Evolutionary conservation across 2,888 invertebrate species (phyloP).

Genomic region (Empis stercorea): DNA sequence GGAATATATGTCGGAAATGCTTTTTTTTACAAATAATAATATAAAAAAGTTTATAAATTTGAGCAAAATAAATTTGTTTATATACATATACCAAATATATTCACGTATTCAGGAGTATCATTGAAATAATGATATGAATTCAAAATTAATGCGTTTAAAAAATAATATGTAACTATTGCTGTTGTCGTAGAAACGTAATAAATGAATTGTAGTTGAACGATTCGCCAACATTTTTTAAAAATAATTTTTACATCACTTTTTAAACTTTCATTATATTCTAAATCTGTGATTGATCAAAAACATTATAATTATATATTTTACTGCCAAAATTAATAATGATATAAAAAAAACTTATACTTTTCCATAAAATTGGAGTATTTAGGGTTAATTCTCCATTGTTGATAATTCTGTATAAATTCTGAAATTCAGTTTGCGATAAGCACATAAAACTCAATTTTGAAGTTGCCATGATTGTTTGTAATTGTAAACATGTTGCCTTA

Average conservation of each 20-base stretch:
- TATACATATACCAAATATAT: constrained; percentile 1
- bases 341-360: too few species aligned
- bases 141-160: constrained; percentile 15
- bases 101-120: constrained; percentile 15
- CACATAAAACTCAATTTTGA: constrained; percentile 6
- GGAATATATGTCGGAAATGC: constrained; percentile 23
- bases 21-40: constrained; percentile 8
- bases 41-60: neutral
- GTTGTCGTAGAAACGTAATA: constrained; percentile 19
- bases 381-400: constrained; percentile 6
- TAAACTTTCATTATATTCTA: constrained; percentile 8
- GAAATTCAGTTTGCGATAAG: constrained; percentile 2
- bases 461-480: constrained; percentile 5
- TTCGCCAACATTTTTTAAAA: constrained; percentile 20
- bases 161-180: constrained; percentile 15
- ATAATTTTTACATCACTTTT: constrained; percentile 17
- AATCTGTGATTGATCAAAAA: too few species aligned
- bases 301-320: too few species aligned
- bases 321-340: too few species aligned
- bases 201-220: constrained; percentile 19
- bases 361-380: too few species aligned
- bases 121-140: constrained; percentile 18
- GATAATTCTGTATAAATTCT: constrained; percentile 16
- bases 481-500: constrained; percentile 5
- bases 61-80: neutral